Percentiles rank a stretch among this genome's conserved stretches.
Conservation (phyloP, 2,888 invertebrate species). For the Lycophotia porphyrea region DNA sequence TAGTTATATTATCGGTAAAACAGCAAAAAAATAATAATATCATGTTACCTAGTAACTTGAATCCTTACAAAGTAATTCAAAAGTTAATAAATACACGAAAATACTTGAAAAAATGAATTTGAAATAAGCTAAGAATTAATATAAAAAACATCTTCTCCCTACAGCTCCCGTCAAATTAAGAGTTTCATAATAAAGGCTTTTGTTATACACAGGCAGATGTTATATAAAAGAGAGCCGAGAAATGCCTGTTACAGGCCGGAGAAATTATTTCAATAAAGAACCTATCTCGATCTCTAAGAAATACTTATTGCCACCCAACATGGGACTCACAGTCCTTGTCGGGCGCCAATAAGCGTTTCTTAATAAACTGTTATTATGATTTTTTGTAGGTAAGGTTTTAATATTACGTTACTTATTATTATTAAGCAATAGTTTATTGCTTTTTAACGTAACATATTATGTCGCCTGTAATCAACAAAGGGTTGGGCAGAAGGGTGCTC, state of each 20-base stretch:
- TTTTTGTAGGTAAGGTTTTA: not conserved
- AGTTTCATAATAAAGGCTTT: not conserved
- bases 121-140: not conserved
- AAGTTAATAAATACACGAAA: not conserved
- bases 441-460: not conserved
- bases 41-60: not conserved
- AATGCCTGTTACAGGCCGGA: slow-evolving; percentile 12
- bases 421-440: not conserved
- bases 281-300: slow-evolving; percentile 19
- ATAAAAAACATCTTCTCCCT: not conserved
- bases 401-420: not conserved
- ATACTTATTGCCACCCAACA: slow-evolving; percentile 33
- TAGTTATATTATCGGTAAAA: not conserved
- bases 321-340: slow-evolving; percentile 13
- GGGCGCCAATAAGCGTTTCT: slow-evolving; percentile 34
- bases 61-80: not conserved
- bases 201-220: not conserved
- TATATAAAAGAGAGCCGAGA: not conserved
- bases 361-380: not conserved
- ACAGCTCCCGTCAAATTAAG: slow-evolving; percentile 20
- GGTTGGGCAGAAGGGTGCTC: not conserved
- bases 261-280: slow-evolving; percentile 38
- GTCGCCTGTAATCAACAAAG: not conserved
- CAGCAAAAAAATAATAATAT: not conserved
- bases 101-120: not conserved